These are phyloP conservation scores for Sitta carolinensis DNA, from an alignment of 2,797 vertebrate genomes.

Conservation along the genomic window DNA sequence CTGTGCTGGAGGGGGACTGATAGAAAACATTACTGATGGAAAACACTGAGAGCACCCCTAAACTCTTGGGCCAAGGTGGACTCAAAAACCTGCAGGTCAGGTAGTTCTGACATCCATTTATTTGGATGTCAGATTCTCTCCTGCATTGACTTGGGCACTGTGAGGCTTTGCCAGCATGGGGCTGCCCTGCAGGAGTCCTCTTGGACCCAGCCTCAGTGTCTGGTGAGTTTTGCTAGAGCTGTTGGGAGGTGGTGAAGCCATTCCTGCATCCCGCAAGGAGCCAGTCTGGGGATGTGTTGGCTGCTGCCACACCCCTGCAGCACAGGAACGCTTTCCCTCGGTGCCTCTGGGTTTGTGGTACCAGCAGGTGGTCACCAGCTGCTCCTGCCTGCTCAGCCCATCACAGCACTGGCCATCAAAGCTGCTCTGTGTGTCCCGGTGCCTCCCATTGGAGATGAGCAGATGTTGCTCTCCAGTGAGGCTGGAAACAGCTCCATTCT, in stretches of 20 bases:
- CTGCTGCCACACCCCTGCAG: not conserved
- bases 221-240: not conserved
- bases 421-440: not conserved
- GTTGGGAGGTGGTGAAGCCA: not conserved
- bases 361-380: slow-evolving; percentile 23
- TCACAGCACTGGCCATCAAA: not conserved
- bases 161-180: not conserved
- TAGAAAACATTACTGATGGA: accelerated
- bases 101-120: not conserved
- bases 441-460: not conserved
- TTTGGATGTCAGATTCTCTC: not conserved
- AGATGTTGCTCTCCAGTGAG: slow-evolving; percentile 10
- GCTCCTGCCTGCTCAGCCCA: not conserved
- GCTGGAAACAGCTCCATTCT: not conserved
- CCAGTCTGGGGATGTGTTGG: not conserved
- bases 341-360: not conserved
- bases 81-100: not conserved
- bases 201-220: not conserved
- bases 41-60: not conserved
- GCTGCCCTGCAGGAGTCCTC: not conserved
- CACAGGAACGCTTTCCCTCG: accelerated
- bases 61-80: not conserved
- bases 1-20: not conserved
- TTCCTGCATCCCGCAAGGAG: not conserved
- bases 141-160: accelerated